These are phyloP conservation scores for Parthenolecanium corni DNA, from an alignment of 2,888 invertebrate species.

Conservation along the genomic window DNA sequence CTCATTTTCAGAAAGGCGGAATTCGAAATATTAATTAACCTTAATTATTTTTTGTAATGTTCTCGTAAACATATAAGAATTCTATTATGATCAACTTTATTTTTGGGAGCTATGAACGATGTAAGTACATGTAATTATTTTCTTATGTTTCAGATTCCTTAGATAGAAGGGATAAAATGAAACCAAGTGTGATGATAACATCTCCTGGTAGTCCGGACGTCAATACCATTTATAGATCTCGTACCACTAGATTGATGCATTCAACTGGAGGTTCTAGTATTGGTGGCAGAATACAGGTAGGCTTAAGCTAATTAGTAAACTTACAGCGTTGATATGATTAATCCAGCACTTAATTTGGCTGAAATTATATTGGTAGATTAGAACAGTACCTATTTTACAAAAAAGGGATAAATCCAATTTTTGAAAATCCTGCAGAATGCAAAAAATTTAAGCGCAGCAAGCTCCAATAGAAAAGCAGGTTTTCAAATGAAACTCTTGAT, in stretches of 20 bases:
- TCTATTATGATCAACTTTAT: background rate
- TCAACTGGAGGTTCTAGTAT: conserved; percentile 49
- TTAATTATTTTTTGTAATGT: too few species aligned
- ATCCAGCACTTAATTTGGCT: too few species aligned
- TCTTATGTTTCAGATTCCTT: conserved; percentile 48
- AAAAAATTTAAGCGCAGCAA: too few species aligned
- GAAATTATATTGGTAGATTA: too few species aligned
- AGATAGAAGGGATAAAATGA: conserved; percentile 50
- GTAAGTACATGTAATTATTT: background rate
- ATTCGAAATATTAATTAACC: too few species aligned
- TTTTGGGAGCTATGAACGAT: background rate
- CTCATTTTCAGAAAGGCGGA: background rate
- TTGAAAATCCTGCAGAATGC: too few species aligned
- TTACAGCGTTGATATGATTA: too few species aligned
- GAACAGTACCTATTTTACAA: too few species aligned
- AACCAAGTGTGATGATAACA: conserved; percentile 86
- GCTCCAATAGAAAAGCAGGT: too few species aligned
- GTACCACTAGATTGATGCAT: conserved; percentile 30
- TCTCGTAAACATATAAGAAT: background rate
- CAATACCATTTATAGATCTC: conserved; percentile 39
- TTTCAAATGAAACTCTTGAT: too few species aligned
- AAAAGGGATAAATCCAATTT: too few species aligned
- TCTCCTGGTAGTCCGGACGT: conserved; percentile 87
- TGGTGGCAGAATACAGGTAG: conserved; percentile 59
- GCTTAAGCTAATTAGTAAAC: too few species aligned